Base-by-base conservation (phyloP, 2,888 invertebrate genomes). In the Pristionchus arcanus region DNA sequence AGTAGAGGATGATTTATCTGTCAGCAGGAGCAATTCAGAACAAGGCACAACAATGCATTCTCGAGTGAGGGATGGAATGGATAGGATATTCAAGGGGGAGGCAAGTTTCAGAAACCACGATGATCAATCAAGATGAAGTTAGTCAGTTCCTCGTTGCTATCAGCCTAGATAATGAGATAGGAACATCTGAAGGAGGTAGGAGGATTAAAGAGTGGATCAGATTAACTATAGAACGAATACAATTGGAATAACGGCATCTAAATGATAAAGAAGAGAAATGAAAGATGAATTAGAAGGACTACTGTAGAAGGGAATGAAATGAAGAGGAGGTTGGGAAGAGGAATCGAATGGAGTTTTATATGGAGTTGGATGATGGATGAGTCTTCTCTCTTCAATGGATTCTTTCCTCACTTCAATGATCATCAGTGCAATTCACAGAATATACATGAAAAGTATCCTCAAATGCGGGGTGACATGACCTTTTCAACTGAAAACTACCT, bases 281-380 rank as follows among this genome's bases (percentile, higher is more conserved):
- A 63, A n/a, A n/a, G n/a, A 21, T 63, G 63, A 63, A 63, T 71
- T 71, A 42, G 42, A 25, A 5, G 5, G 77, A 25, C 77, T 77
- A 77, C 77, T 77, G 77, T 77, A 77, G 77, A 77, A n/a, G 77
- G 77, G 42, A 77, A 77, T 77, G 77, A 77, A 42, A 77, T 25
- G 77, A 42, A 42, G 77, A 77, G 77, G 77, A 42, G 42, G 77
- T 13, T 42, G 37, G 37, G 74, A 25, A 28, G 34, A 31, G 31
- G 31, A 31, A 74, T 74, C 74, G 77, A 77, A 77, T 42, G 77
- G 77, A 77, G 77, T 77, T 77, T 42, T 77, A 77, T 77, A 77
- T 15, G 77, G 25, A 31, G 77, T 16, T 25, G 77, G 77, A 42
- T 77, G 77, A 77, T 77, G 77, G 77, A 77, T 77, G 77, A 77